Evolutionary conservation across 2,113 vertebrate genomes (phyloP), one percentile per base, ranked within the genome.

Genomic region (Tricholaema leucomelas): DNA sequence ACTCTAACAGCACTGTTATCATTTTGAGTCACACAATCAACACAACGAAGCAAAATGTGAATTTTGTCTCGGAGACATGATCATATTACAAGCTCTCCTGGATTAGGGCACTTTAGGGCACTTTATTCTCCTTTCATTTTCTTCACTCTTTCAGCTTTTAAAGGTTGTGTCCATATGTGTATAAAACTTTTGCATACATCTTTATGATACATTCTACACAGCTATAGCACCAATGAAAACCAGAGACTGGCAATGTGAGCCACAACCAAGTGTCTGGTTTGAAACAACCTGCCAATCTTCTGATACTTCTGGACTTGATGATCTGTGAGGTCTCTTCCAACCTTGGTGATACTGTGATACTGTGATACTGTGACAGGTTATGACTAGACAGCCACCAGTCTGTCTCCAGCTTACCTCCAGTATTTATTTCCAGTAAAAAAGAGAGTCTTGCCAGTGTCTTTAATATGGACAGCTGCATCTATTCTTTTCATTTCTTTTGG

Each of bases 391-490:
- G 61, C 17, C 31, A 33, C 5, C 21, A 19, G 1, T 38, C 31
- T 33, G 20, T 31, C 20, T 56, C 23, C 8, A 56, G 19, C 96
- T 10, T 96, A 99, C 99, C 99, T 99, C 99, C 99, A 99, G 85
- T 98, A 99, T 2, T 98, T 98, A 73, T 99, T 98, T 13, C 97
- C 98, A 1, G 97, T 97, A 67, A 99, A 99, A 90, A 99, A 97
- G 25, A 99, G 97, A 21, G 99, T 99, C 94, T 99, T 99, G 19
- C 98, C 97, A 0, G 93, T 98, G 70, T 98, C 97, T 54, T 56
- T 86, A 33, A 99, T 97, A 94, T 99, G 94, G 61, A 99, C 98
- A 0, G 98, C 98, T 4, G 99, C 99, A 54, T 99, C 99, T 44
- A 99, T 95, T 92, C 98, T 98, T 93, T 98, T 98, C 8, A 99